Conservation (phyloP, 35 echinoderm and acorn worm genomes). For the Eucidaris tribuloides region DNA sequence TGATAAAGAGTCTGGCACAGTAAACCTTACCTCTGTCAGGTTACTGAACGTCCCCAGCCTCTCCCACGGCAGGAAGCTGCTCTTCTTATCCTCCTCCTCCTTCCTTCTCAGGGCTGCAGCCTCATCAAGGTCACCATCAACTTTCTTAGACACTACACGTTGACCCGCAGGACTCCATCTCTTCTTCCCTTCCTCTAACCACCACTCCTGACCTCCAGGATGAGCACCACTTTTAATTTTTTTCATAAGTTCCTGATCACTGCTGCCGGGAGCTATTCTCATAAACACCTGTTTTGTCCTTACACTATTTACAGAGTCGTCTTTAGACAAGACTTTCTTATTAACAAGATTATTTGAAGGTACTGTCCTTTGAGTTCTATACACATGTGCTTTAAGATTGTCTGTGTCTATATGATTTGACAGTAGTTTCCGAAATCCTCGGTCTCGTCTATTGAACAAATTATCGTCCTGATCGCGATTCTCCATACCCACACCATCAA, state of each 20-base stretch:
- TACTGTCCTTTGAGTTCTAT: too few relatives aligned
- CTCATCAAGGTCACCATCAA: neutral
- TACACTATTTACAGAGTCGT: too few relatives aligned
- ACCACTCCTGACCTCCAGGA: too few relatives aligned
- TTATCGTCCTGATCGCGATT: neutral
- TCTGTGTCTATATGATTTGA: too few relatives aligned
- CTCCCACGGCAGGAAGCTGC: conserved; percentile 97
- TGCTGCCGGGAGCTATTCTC: neutral
- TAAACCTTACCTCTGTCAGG: conserved; percentile 22
- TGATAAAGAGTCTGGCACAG: too few relatives aligned
- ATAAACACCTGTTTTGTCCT: neutral
- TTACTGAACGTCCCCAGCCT: conserved; percentile 50
- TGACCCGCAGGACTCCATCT: too few relatives aligned
- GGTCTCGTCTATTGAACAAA: neutral
- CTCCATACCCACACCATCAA: too few relatives aligned
- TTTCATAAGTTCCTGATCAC: neutral
- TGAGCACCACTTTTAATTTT: too few relatives aligned
- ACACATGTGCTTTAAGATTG: too few relatives aligned
- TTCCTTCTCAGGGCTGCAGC: conserved; percentile 8
- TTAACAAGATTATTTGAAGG: too few relatives aligned
- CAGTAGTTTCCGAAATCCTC: conserved; percentile 11
- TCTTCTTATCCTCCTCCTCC: conserved; percentile 52
- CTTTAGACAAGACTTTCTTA: too few relatives aligned
- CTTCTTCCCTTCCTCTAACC: too few relatives aligned
- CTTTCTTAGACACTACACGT: neutral